Conservation (phyloP, 1,140 invertebrate species). For the Nebria ingens region DNA sequence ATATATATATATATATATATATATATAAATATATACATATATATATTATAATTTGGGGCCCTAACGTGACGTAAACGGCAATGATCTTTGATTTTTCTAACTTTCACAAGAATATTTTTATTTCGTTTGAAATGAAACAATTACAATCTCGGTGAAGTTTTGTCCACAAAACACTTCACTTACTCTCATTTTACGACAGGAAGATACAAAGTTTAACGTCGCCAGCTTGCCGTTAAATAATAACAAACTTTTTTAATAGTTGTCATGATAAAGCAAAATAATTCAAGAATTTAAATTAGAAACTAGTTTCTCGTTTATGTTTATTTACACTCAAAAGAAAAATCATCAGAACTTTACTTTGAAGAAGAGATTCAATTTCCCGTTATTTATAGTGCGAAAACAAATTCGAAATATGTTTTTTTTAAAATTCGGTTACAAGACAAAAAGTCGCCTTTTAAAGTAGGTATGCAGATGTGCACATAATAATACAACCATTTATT, state of each 20-base stretch:
- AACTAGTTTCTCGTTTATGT: neutral
- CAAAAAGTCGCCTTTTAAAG: neutral
- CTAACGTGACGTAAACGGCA: neutral
- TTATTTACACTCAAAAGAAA: neutral
- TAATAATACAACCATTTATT: neutral
- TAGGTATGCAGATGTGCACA: neutral
- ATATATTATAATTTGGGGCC: neutral
- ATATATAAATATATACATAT: constrained; percentile 1
- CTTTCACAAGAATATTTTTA: neutral
- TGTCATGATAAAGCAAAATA: neutral
- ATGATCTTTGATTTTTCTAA: neutral
- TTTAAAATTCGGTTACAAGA: neutral
- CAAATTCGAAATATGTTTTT: too few relatives aligned
- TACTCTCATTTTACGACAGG: neutral
- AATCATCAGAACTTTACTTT: neutral
- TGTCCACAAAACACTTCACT: neutral
- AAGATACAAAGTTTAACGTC: neutral
- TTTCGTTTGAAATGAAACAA: neutral
- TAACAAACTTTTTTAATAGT: constrained; percentile 5
- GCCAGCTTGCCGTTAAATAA: neutral
- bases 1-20: neutral
- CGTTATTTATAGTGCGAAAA: too few relatives aligned
- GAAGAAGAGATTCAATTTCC: neutral
- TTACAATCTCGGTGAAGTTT: neutral
- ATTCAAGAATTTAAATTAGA: neutral